Evolutionary conservation across 1,140 invertebrate species (phyloP), one percentile per base, ranked within the genome.

Genomic region (Acyrthosiphon pisum): DNA sequence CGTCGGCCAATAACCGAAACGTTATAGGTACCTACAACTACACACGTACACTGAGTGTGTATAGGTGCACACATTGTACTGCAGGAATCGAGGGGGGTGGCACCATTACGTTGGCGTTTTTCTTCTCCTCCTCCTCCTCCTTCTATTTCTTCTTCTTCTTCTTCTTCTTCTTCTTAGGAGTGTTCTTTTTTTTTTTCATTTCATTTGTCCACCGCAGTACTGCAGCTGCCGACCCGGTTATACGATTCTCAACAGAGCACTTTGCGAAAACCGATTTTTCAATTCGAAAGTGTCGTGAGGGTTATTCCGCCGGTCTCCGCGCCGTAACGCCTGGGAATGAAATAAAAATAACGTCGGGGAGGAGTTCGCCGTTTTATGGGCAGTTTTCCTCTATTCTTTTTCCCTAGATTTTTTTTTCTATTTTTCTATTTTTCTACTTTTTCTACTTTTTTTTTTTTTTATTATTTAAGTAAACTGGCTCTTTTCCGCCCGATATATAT

Each of bases 251-350:
- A 84, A 83, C 91, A 93, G 91, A 93, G 91, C 91, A 83, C 91
- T 93, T 93, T 93, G 91, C 48, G 91, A 84, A 93, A 90, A 93
- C 91, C 91, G 91, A 93, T 93, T 93, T 93, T 93, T 93, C 91
- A 93, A 93, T 93, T 53, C 81, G 35, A 93, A 86, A 50, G 81
- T 86, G 91, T 81, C 91, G 60, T 76, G 22, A 92, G 68, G 41
- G 76, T 83, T 86, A 56, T 93, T 84, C 30, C 68, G 53, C 90
- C 50, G 68, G 76, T 81, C 81, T 84, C 9, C 48, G 23, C 76
- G 41, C 11, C 81, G 26, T 53, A 92, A 83, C 91, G 91, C 35
- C 91, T 53, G 81, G 44, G 35, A 92, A 92, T 84, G 91, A 93
- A 93, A 93, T 93, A 68, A 93, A 81, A 93, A 93, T 89, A 93